These are phyloP conservation scores for Sebastolobus altivelis DNA, from an alignment of 2,797 vertebrate species.

Conservation along the genomic window DNA sequence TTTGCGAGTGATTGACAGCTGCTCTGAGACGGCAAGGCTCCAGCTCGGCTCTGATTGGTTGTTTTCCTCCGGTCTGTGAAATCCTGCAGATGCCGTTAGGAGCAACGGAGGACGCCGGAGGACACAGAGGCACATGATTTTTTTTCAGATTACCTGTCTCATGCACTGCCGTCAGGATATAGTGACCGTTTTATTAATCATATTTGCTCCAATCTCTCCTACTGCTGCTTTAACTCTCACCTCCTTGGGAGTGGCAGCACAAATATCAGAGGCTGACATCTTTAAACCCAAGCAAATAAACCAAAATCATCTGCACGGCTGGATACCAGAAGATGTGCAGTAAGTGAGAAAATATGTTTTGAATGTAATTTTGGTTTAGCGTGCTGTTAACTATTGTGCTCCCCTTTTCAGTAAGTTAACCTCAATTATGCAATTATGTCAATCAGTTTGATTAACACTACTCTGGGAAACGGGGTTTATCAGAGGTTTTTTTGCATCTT, in stretches of 20 bases:
- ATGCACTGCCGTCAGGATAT: no score
- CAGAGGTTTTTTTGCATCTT: background rate
- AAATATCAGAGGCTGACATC: background rate
- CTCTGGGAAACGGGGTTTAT: conserved; percentile 2
- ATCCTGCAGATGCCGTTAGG: no score
- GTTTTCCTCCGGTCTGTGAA: no score
- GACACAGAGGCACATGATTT: no score
- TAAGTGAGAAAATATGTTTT: background rate
- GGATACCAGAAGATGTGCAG: background rate
- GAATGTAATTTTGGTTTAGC: background rate
- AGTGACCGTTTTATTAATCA: no score
- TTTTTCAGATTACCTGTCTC: no score
- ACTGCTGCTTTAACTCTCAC: background rate
- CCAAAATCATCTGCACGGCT: background rate
- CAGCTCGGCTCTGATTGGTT: no score
- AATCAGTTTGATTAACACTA: conserved; percentile 23
- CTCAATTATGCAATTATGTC: conserved; percentile 23
- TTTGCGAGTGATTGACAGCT: no score
- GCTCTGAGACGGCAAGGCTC: no score
- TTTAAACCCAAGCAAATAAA: background rate
- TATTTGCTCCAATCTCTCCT: no score
- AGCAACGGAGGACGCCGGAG: no score
- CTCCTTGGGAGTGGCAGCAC: background rate
- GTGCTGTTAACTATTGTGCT: conserved; percentile 2
- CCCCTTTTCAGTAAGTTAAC: background rate